A percentile compares a stretch with the other conserved stretches of the same genome.
These are phyloP conservation scores for Mayetiola destructor DNA, from an alignment of 2,888 invertebrate species.

Conservation along the genomic window DNA sequence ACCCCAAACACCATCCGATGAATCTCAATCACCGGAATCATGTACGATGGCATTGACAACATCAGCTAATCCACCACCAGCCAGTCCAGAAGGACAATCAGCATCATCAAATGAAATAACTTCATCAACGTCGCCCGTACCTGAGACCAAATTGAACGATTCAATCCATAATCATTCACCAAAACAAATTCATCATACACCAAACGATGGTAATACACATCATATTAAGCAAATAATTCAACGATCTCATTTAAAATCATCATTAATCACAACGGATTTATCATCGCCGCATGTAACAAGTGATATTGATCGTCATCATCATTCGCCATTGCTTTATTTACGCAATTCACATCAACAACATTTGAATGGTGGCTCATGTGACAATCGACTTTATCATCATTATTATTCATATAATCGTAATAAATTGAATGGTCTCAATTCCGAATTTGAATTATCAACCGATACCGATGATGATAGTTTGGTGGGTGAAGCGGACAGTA, in stretches of 20 bases:
- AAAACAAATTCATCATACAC: neutral
- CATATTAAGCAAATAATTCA: constrained; percentile 9
- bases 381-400: neutral
- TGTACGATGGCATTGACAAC: constrained; percentile 11
- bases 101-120: constrained; percentile 49
- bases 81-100: constrained; percentile 38
- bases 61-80: constrained; percentile 20
- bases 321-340: constrained; percentile 10
- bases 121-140: constrained; percentile 45
- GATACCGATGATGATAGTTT: constrained; percentile 52
- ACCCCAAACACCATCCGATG: constrained; percentile 27
- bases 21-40: constrained; percentile 17
- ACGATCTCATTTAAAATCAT: constrained; percentile 12
- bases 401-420: constrained; percentile 2
- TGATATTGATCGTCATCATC: constrained; percentile 17
- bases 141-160: constrained; percentile 15
- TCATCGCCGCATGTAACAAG: neutral
- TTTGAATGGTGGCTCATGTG: neutral
- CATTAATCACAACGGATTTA: neutral
- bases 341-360: constrained; percentile 5
- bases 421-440: constrained; percentile 25
- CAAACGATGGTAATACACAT: neutral
- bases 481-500: constrained; percentile 34
- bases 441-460: constrained; percentile 54
- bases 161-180: constrained; percentile 6